Percentiles rank a stretch among this genome's conserved stretches.
These are phyloP conservation scores for Macheiramphus alcinus DNA, from an alignment of 2,113 vertebrate species.

Conservation along the genomic window DNA sequence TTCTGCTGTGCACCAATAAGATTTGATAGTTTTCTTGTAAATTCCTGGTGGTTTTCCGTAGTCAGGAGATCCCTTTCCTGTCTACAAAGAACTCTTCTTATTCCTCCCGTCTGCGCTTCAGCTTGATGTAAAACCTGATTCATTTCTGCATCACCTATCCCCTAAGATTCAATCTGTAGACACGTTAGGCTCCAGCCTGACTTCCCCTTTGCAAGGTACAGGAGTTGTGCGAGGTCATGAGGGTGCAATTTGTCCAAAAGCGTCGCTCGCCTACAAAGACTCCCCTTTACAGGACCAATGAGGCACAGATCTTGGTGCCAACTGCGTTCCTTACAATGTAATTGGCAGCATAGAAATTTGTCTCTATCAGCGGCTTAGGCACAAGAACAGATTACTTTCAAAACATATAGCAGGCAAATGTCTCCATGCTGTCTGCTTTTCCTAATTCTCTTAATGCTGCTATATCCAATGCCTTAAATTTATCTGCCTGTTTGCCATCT, in stretches of 20 bases:
- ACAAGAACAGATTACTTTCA: not conserved
- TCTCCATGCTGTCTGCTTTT: not conserved
- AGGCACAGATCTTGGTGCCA: not conserved
- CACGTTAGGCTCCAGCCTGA: slow-evolving; percentile 1
- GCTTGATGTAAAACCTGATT: slow-evolving; percentile 46
- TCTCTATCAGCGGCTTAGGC: not conserved
- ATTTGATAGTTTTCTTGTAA: slow-evolving; percentile 43
- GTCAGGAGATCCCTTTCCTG: slow-evolving; percentile 38
- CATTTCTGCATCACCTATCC: slow-evolving; percentile 40
- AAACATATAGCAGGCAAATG: not conserved
- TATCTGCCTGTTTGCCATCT: not conserved
- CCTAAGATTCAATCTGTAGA: not conserved
- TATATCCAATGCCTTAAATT: not conserved
- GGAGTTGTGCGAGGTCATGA: not conserved
- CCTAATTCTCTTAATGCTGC: not conserved
- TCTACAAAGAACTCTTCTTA: slow-evolving; percentile 60
- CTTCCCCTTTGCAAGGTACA: not conserved
- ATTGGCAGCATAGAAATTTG: not conserved
- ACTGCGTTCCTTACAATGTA: not conserved
- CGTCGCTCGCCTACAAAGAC: not conserved
- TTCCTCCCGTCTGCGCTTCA: not conserved
- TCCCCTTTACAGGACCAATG: not conserved
- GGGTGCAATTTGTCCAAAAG: slow-evolving; percentile 27
- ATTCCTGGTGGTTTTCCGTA: slow-evolving; percentile 56
- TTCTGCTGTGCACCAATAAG: slow-evolving; percentile 6